Percentiles rank a stretch among this genome's conserved stretches.
These are phyloP conservation scores for Mycalesis mineus DNA, from an alignment of 2,888 invertebrate genomes.

Conservation along the genomic window DNA sequence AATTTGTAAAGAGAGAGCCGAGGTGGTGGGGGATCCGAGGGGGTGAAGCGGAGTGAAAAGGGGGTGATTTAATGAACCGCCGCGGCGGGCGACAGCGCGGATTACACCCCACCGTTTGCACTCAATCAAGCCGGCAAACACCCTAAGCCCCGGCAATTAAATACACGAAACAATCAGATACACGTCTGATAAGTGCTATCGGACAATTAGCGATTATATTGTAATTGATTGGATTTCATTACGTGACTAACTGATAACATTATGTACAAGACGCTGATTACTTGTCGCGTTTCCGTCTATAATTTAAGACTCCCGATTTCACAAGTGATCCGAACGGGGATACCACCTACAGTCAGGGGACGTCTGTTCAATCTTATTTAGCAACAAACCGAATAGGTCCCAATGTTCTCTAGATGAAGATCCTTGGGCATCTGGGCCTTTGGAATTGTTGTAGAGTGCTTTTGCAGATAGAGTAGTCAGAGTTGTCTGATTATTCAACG, in stretches of 20 bases:
- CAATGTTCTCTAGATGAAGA: too few species aligned
- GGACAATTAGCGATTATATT: slow-evolving; percentile 50
- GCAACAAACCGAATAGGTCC: too few species aligned
- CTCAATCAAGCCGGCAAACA: slow-evolving; percentile 77
- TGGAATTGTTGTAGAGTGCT: too few species aligned
- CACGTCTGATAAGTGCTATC: slow-evolving; percentile 65
- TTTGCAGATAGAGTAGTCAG: too few species aligned
- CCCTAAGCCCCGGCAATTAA: slow-evolving; percentile 73
- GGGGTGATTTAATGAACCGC: slow-evolving; percentile 74
- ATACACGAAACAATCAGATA: slow-evolving; percentile 72
- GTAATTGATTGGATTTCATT: slow-evolving; percentile 12
- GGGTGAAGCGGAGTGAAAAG: slow-evolving; percentile 35
- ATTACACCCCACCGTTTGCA: slow-evolving; percentile 75
- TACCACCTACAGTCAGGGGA: too few species aligned
- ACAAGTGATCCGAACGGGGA: too few species aligned
- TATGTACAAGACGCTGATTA: too few species aligned
- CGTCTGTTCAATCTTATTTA: too few species aligned
- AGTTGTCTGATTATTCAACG: too few species aligned
- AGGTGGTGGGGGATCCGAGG: slow-evolving; percentile 41
- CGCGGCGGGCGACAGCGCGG: slow-evolving; percentile 71
- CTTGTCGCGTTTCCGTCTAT: too few species aligned
- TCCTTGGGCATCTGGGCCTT: too few species aligned
- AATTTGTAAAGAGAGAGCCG: slow-evolving; percentile 71
- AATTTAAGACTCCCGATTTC: too few species aligned
- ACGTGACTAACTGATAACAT: slow-evolving; percentile 30